A percentile compares a stretch with the other conserved stretches of the same genome.
phyloP scores from a whole-genome alignment of 1,140 invertebrate genomes.

The Theocolax elegans region DNA sequence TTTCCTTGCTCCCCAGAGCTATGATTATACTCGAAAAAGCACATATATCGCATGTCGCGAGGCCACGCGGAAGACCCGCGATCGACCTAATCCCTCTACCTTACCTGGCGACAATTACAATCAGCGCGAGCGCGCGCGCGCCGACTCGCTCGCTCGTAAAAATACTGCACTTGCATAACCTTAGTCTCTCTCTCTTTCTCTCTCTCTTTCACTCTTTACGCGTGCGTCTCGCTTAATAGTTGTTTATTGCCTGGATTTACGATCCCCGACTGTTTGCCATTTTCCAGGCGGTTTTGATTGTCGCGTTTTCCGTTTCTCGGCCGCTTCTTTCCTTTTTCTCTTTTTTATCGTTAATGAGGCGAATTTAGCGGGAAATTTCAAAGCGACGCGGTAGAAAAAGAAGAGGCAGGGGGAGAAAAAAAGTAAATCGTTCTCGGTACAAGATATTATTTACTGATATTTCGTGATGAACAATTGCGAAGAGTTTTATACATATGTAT shows the following conservation, averaged over 20 bases:
- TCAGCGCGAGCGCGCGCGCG: not conserved
- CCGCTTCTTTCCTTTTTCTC: not conserved
- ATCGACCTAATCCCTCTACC: not conserved
- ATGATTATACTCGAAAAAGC: no score
- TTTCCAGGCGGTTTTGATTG: constrained; percentile 10
- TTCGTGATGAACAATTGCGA: not conserved
- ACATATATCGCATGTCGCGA: constrained; percentile 27
- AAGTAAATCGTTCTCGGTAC: not conserved
- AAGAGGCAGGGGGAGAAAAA: not conserved
- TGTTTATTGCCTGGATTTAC: constrained; percentile 38
- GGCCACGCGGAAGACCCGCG: constrained; percentile 24
- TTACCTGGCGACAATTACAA: constrained; percentile 30
- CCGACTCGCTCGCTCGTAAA: constrained; percentile 16
- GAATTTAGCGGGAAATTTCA: constrained; percentile 26
- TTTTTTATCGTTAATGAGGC: constrained; percentile 18
- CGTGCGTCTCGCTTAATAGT: constrained; percentile 4
- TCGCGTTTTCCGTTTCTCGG: not conserved
- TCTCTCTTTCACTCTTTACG: not conserved
- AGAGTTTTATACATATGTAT: no score
- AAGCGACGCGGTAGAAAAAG: not conserved
- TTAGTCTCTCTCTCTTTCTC: not conserved
- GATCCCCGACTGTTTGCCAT: constrained; percentile 14
- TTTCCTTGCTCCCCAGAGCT: no score
- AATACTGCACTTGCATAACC: constrained; percentile 25
- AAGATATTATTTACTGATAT: constrained; percentile 2